Conservation (phyloP, 2,888 invertebrate genomes). For the Sclerodermus sp. region DNA sequence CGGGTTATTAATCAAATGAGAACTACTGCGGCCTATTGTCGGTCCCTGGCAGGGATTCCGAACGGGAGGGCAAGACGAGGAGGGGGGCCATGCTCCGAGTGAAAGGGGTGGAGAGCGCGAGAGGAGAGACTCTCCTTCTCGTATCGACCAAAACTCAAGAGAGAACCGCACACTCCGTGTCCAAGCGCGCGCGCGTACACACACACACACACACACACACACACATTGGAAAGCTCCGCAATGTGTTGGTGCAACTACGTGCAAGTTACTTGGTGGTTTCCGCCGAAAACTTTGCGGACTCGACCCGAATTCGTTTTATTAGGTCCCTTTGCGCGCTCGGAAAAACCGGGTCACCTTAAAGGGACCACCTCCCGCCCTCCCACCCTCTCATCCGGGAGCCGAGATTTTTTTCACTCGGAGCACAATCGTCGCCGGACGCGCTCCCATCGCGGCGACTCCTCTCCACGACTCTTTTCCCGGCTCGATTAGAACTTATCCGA, state of each 20-base stretch:
- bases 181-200: too few species aligned
- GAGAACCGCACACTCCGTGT: background rate
- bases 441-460: too few species aligned
- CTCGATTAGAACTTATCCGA: too few species aligned
- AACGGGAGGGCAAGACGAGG: conserved; percentile 8
- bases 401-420: too few species aligned
- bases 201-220: too few species aligned
- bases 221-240: too few species aligned
- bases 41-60: conserved; percentile 42
- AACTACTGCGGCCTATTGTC: conserved; percentile 56
- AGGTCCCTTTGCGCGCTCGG: conserved; percentile 3
- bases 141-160: background rate
- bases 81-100: conserved; percentile 7
- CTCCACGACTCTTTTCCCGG: too few species aligned
- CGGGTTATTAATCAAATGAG: conserved; percentile 58
- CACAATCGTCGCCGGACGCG: too few species aligned
- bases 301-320: conserved; percentile 24
- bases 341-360: too few species aligned
- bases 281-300: conserved; percentile 20
- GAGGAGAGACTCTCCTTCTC: conserved; percentile 37
- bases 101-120: conserved; percentile 10
- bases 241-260: conserved; percentile 2
- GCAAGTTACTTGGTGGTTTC: conserved; percentile 12
- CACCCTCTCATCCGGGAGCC: too few species aligned
- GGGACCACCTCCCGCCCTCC: too few species aligned